Evolutionary conservation across 37 sponge, comb jelly and placozoan genomes (phyloP).

Genomic region (Theonella swinhoei): DNA sequence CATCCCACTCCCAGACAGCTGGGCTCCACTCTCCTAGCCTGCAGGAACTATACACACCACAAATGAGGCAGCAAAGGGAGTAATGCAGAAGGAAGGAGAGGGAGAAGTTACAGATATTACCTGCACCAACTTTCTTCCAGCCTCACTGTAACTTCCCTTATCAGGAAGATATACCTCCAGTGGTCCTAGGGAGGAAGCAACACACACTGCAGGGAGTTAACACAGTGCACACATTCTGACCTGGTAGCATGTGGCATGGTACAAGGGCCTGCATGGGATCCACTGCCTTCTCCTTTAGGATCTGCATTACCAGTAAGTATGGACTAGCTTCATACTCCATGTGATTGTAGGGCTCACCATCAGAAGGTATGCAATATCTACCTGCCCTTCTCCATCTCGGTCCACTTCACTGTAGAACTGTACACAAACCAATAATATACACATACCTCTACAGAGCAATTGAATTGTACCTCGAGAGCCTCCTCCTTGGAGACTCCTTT

Average conservation of each 20-base stretch:
- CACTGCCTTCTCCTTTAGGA: constrained; percentile 19
- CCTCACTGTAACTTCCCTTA: background rate
- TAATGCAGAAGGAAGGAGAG: background rate
- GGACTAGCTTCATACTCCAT: background rate
- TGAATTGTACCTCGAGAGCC: constrained; percentile 22
- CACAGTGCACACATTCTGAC: constrained; percentile 7
- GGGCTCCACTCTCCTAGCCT: constrained; percentile 3
- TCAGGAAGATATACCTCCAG: constrained; percentile 34
- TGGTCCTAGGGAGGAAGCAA: constrained; percentile 25
- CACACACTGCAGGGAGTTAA: too few species aligned
- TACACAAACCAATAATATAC: background rate
- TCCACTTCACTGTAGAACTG: constrained; percentile 43
- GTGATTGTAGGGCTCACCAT: constrained; percentile 36
- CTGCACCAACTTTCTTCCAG: constrained; percentile 27
- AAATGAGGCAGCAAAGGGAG: too few species aligned
- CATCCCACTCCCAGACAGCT: background rate
- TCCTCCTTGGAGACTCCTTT: constrained; percentile 55
- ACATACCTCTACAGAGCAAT: background rate
- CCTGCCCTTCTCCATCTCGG: constrained; percentile 40
- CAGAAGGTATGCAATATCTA: constrained; percentile 45
- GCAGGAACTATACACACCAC: constrained; percentile 16
- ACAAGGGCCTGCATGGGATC: constrained; percentile 48
- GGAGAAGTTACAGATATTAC: background rate
- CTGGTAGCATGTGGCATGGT: constrained; percentile 55
- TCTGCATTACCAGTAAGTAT: constrained; percentile 6